Conservation (phyloP, 2,113 vertebrate species). For the human (Homo sapiens) region DNA sequence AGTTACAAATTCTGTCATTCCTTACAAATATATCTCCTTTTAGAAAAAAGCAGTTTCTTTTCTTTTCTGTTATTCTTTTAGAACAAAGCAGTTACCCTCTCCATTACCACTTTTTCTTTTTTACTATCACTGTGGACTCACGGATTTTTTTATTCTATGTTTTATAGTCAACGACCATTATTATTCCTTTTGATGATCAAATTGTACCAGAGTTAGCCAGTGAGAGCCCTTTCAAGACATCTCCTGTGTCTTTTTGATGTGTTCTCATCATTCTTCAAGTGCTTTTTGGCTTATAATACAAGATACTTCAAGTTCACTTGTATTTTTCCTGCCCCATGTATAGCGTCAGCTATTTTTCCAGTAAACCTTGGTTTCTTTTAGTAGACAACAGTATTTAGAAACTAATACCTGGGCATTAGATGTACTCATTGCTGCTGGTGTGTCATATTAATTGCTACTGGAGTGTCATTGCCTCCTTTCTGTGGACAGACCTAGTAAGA, state of each 20-base stretch:
- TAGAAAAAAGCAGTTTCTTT: not conserved
- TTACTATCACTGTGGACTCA: not conserved
- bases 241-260: not conserved
- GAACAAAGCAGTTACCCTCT: not conserved
- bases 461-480: not conserved
- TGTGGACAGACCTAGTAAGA: not conserved
- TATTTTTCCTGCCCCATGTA: not conserved
- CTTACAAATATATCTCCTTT: not conserved
- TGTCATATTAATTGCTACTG: not conserved
- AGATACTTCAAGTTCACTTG: not conserved
- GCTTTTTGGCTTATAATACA: not conserved
- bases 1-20: not conserved
- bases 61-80: not conserved
- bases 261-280: not conserved
- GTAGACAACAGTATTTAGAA: not conserved
- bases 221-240: not conserved
- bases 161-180: not conserved
- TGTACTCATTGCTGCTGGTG: not conserved
- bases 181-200: not conserved
- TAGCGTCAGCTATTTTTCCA: not conserved
- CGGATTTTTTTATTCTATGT: not conserved
- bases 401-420: not conserved
- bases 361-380: not conserved
- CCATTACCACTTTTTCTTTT: not conserved
- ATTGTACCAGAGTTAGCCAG: not conserved